A percentile compares a stretch with the other conserved stretches of the same genome.
These are phyloP conservation scores for Daktulosphaira vitifoliae DNA, from an alignment of 1,140 invertebrate species.

Conservation along the genomic window DNA sequence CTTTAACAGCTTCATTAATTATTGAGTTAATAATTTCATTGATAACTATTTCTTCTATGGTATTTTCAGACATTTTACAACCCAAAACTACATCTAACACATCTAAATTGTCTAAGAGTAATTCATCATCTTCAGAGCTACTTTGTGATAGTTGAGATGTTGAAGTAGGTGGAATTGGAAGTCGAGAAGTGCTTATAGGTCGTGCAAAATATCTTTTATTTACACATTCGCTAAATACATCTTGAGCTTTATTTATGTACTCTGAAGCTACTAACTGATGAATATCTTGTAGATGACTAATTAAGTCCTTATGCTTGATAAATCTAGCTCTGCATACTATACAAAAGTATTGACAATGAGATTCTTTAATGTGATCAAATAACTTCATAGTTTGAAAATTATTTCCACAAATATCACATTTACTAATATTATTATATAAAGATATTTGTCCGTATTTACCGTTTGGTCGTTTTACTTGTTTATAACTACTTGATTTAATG, in stretches of 20 bases:
- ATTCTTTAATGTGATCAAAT: conserved; percentile 17
- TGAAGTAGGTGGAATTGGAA: conserved; percentile 16
- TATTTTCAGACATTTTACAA: conserved; percentile 4
- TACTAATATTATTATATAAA: conserved; percentile 5
- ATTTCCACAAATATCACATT: conserved; percentile 27
- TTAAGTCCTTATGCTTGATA: conserved; percentile 24
- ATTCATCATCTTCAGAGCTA: conserved; percentile 30
- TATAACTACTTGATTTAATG: not conserved
- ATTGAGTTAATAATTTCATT: not conserved
- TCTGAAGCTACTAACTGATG: conserved; percentile 26
- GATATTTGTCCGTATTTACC: conserved; percentile 23
- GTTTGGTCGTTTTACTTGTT: conserved; percentile 19
- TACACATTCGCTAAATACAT: conserved; percentile 6
- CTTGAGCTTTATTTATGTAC: conserved; percentile 21
- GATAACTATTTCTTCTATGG: not conserved
- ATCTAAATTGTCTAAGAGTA: conserved; percentile 19
- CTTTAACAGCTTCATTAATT: conserved; percentile 1
- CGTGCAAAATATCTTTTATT: conserved; percentile 24
- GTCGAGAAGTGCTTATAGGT: not conserved
- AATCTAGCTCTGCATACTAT: conserved; percentile 27
- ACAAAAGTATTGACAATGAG: conserved; percentile 18
- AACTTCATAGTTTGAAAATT: conserved; percentile 20
- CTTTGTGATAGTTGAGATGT: conserved; percentile 7
- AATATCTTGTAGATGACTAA: conserved; percentile 21
- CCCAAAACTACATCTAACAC: conserved; percentile 17